Conservation (phyloP, 2,797 vertebrate species). For the Amphiprion clarkii region DNA sequence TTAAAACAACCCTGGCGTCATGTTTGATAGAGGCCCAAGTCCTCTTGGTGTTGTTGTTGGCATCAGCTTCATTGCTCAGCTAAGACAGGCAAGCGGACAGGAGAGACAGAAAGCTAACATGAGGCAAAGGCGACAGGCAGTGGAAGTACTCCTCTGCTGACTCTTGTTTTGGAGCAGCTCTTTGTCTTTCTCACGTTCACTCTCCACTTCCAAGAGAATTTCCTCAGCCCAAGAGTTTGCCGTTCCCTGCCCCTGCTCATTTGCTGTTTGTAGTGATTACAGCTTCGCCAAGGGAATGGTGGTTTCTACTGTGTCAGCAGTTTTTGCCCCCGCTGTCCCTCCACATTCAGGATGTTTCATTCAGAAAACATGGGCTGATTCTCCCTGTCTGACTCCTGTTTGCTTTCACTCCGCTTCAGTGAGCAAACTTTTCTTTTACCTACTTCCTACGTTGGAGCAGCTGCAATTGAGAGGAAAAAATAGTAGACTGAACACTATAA, state of each 20-base stretch:
- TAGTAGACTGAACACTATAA: constrained; percentile 10
- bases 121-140: constrained; percentile 29
- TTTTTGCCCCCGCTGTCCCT: constrained; percentile 62
- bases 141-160: constrained; percentile 39
- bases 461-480: constrained; percentile 35
- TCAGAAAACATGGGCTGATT: constrained; percentile 82
- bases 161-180: constrained; percentile 59
- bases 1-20: constrained; percentile 69
- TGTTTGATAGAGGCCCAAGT: constrained; percentile 73
- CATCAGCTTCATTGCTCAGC: constrained; percentile 38
- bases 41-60: constrained; percentile 70
- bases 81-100: constrained; percentile 20
- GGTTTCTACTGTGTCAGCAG: constrained; percentile 78
- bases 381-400: constrained; percentile 60
- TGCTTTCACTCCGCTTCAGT: constrained; percentile 62
- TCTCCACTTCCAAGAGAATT: constrained; percentile 54
- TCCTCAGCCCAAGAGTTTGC: constrained; percentile 62
- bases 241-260: constrained; percentile 50
- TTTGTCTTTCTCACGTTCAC: constrained; percentile 47
- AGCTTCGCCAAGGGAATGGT: constrained; percentile 67
- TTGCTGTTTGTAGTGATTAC: constrained; percentile 72
- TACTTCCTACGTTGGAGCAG: constrained; percentile 51
- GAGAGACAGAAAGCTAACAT: constrained; percentile 47
- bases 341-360: constrained; percentile 85
- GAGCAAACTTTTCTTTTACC: constrained; percentile 42